Base-by-base conservation (phyloP, 2,888 invertebrate species). In the Orthosia cruda region DNA sequence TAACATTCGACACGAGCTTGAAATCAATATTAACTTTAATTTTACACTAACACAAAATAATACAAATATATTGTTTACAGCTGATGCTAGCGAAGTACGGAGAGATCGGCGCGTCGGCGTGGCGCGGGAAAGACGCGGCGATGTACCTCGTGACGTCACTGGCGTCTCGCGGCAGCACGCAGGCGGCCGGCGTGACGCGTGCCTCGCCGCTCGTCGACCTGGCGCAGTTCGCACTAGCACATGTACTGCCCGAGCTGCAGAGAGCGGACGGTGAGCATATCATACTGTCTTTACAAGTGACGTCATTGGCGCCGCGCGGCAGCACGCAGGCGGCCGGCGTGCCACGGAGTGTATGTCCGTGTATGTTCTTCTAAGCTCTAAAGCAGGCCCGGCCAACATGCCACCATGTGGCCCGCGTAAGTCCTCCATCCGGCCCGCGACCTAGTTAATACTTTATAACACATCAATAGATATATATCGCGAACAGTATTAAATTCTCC, bases 41-140 rank as follows among this genome's bases (percentile, higher is more conserved):
- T 1, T 40, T 40, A 40, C 40, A 40, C 32, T 1, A 40, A 9
- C 7, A 26, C 3, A 26, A 26, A 26, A 40, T 9, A 40, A 40
- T 40, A 40, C 40, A 40, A 40, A 40, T 9, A 40, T 61, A 16
- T 20, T 20, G 18, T 55, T 71, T 3, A 54, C 91, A 96, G 98
- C 97, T 98, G 58, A 98, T 98, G 98, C 92, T 99, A 72, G 95
- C 97, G 65, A 98, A 98, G 91, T 99, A 99, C 94, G 95, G 97
- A 0, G 97, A 98, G 90, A 97, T 98, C 90, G 98, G 99, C 0
- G 93, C 96, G 0, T 94, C 96, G 71, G 98, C 99, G 93, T 99
- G 99, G 99, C 98, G 98, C 70, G 98, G 98, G 87, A 99, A 99
- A 93, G 99, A 99, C 95, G 98, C 99, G 16, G 99, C 99, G 4